Conservation (phyloP, 2,888 invertebrate species). For the Dascillus cervinus region DNA sequence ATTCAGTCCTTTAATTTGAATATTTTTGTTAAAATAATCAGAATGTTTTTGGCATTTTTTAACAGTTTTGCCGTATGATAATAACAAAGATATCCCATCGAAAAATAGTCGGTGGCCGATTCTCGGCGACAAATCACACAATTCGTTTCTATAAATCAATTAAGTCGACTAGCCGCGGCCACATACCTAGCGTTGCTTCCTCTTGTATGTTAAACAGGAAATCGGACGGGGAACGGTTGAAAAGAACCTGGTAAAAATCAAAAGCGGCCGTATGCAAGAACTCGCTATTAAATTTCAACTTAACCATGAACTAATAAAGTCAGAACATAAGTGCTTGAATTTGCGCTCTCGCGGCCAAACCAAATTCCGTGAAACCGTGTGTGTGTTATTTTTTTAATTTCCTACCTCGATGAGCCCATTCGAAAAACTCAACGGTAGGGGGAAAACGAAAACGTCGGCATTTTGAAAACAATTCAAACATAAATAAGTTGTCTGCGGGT, state of each 20-base stretch:
- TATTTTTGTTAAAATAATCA: no score
- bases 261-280: no score
- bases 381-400: slow-evolving; percentile 36
- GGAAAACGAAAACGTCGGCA: slow-evolving; percentile 41
- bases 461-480: slow-evolving; percentile 46
- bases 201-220: slow-evolving; percentile 35
- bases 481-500: slow-evolving; percentile 45
- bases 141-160: slow-evolving; percentile 41
- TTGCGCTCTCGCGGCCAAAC: slow-evolving; percentile 36
- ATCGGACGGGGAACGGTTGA: slow-evolving; percentile 14
- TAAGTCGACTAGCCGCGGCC: slow-evolving; percentile 29
- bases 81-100: no score
- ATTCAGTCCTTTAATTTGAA: no score
- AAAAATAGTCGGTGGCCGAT: no score
- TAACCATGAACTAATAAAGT: no score
- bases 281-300: no score
- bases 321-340: slow-evolving; percentile 25
- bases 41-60: no score
- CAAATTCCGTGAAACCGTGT: slow-evolving; percentile 41
- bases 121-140: slow-evolving; percentile 40
- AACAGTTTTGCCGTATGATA: no score
- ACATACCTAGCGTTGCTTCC: slow-evolving; percentile 31
- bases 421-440: slow-evolving; percentile 36
- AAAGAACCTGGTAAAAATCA: slow-evolving; percentile 9
- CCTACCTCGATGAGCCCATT: slow-evolving; percentile 31